Percentiles rank a stretch among this genome's conserved stretches.
Evolutionary conservation across 2,113 vertebrate genomes (phyloP).

Genomic region (Pedionomus torquatus): DNA sequence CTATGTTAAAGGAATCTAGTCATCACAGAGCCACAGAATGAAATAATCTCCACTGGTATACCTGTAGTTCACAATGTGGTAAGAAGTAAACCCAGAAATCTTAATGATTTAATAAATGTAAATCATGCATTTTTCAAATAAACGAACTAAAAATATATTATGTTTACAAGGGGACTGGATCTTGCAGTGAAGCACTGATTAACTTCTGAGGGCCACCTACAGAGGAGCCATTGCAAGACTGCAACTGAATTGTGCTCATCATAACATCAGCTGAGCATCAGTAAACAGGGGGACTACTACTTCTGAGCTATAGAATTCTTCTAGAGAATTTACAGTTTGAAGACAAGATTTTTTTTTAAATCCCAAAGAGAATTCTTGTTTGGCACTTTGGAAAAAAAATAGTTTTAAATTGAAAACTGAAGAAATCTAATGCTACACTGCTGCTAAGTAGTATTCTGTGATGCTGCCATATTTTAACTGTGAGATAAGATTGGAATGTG

Average conservation of each 20-base stretch:
- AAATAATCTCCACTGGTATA: background rate
- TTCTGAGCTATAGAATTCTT: background rate
- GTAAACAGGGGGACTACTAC: background rate
- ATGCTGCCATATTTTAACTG: background rate
- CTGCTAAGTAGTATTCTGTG: background rate
- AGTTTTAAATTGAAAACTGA: background rate
- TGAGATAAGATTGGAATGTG: background rate
- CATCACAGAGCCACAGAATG: background rate
- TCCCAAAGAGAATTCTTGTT: background rate
- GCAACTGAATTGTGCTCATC: background rate
- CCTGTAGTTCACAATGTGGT: background rate
- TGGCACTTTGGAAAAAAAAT: background rate
- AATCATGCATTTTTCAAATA: background rate
- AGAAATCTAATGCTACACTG: background rate
- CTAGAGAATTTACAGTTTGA: background rate
- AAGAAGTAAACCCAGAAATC: background rate
- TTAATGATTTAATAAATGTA: background rate
- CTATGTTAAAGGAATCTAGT: background rate
- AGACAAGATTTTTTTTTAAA: background rate
- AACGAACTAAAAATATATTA: background rate
- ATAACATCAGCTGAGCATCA: background rate
- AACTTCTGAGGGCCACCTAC: background rate
- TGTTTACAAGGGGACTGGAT: background rate
- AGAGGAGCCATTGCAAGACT: background rate
- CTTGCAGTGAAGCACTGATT: background rate